A percentile compares a stretch with the other conserved stretches of the same genome.
Evolutionary conservation across 2,113 vertebrate genomes (phyloP).

Genomic region (Leptobrachium ailaonicum): DNA sequence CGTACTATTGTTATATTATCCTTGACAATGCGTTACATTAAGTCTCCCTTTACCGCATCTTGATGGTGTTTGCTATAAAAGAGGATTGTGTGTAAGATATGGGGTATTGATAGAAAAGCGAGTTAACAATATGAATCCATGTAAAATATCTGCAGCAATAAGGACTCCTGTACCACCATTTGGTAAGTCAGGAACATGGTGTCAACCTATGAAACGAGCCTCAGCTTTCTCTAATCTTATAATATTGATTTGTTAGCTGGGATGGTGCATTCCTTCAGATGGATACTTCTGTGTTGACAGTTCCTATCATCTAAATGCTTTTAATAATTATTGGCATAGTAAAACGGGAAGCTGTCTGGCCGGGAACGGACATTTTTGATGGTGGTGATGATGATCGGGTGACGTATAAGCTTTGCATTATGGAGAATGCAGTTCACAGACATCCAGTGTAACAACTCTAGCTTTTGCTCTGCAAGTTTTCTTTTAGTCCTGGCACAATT

Average conservation of each 20-base stretch:
- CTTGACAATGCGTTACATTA: not conserved
- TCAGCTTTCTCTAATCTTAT: constrained; percentile 8
- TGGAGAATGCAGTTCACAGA: too few species aligned
- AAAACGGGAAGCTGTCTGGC: too few species aligned
- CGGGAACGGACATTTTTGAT: too few species aligned
- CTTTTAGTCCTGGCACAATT: too few species aligned
- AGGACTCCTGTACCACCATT: constrained; percentile 11
- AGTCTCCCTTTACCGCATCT: constrained; percentile 1
- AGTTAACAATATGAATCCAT: constrained; percentile 4
- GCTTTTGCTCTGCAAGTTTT: too few species aligned
- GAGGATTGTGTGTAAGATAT: constrained; percentile 2
- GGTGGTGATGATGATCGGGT: too few species aligned
- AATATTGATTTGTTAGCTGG: not conserved
- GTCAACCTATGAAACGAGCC: too few species aligned
- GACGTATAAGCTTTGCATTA: too few species aligned
- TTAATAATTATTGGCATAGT: too few species aligned
- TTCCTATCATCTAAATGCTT: too few species aligned
- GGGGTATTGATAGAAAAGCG: constrained; percentile 5
- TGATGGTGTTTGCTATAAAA: constrained; percentile 13
- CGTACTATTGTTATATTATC: not conserved
- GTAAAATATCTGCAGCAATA: constrained; percentile 8
- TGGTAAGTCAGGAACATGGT: not conserved
- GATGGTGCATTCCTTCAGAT: not conserved
- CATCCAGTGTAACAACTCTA: too few species aligned
- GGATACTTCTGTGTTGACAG: too few species aligned